A percentile compares a stretch with the other conserved stretches of the same genome.
Conservation (phyloP, 64 coral and sea anemone species). For the Catalaphyllia jardinei region DNA sequence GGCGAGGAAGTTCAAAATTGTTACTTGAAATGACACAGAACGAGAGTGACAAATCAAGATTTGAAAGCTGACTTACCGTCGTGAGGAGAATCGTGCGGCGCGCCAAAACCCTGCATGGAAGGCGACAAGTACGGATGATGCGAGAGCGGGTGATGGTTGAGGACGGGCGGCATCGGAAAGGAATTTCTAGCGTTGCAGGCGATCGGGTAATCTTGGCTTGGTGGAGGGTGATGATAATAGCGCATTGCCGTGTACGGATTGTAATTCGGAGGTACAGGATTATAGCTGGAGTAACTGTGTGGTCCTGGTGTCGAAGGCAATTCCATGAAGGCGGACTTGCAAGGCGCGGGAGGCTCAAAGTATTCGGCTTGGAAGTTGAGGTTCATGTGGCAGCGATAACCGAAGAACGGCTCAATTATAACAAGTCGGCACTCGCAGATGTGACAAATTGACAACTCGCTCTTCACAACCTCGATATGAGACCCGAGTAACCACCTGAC, state of each 20-base stretch:
- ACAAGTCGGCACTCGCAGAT: slow-evolving; percentile 46
- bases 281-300: slow-evolving; percentile 79
- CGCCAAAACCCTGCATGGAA: slow-evolving; percentile 66
- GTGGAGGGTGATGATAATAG: slow-evolving; percentile 63
- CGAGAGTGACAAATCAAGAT: background rate
- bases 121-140: slow-evolving; percentile 88
- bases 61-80: slow-evolving; percentile 60
- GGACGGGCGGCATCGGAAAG: slow-evolving; percentile 83
- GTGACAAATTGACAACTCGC: slow-evolving; percentile 69
- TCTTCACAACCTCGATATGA: slow-evolving; percentile 76
- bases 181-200: slow-evolving; percentile 82
- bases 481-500: slow-evolving; percentile 59
- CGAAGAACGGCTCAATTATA: slow-evolving; percentile 59
- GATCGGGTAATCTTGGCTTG: slow-evolving; percentile 74
- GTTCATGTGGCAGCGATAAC: slow-evolving; percentile 71
- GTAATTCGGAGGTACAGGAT: slow-evolving; percentile 78
- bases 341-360: slow-evolving; percentile 69
- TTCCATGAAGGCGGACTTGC: slow-evolving; percentile 99
- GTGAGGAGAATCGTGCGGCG: slow-evolving; percentile 65
- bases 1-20: background rate
- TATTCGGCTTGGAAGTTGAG: slow-evolving; percentile 77
- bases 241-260: slow-evolving; percentile 84
- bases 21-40: background rate
- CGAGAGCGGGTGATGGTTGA: slow-evolving; percentile 83
- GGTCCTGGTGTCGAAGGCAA: slow-evolving; percentile 85